Evolutionary conservation across 2,113 vertebrate species (phyloP).

Genomic region (Nematolebias whitei): DNA sequence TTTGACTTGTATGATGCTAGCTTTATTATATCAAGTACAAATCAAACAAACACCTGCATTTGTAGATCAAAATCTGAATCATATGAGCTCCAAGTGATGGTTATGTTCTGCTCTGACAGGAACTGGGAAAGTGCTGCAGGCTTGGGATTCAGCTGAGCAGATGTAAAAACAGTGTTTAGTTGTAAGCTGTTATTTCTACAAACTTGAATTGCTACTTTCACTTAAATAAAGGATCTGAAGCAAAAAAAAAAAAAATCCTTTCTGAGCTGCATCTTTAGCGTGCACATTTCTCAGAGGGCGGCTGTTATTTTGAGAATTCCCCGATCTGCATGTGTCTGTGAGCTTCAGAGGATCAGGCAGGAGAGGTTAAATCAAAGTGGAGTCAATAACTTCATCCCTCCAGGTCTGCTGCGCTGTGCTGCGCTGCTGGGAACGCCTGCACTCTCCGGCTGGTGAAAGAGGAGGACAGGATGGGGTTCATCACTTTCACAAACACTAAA

Average conservation of each 20-base stretch:
- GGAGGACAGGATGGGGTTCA: constrained; percentile 65
- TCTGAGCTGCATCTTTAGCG: constrained; percentile 7
- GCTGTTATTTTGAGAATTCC: constrained; percentile 51
- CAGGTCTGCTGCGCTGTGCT: constrained; percentile 41
- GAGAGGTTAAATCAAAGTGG: constrained; percentile 74
- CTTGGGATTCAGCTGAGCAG: not conserved
- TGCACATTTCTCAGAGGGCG: constrained; percentile 7
- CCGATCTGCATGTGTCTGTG: constrained; percentile 53
- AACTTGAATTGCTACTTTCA: not conserved
- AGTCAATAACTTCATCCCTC: constrained; percentile 73
- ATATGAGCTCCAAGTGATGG: not conserved
- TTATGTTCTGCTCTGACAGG: no score
- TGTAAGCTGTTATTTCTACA: not conserved
- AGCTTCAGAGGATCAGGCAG: constrained; percentile 52
- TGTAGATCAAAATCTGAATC: not conserved
- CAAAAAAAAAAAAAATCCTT: constrained; percentile 1
- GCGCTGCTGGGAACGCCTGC: constrained; percentile 66
- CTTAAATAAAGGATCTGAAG: constrained; percentile 1
- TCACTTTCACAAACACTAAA: constrained; percentile 59
- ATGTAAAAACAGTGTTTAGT: constrained; percentile 1
- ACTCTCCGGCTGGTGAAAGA: constrained; percentile 40
- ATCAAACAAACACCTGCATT: no score
- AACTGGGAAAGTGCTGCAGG: not conserved
- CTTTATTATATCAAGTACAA: no score
- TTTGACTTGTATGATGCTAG: not conserved